These are phyloP conservation scores for Archips crataeganus DNA, from an alignment of 2,888 invertebrate genomes.

Conservation along the genomic window DNA sequence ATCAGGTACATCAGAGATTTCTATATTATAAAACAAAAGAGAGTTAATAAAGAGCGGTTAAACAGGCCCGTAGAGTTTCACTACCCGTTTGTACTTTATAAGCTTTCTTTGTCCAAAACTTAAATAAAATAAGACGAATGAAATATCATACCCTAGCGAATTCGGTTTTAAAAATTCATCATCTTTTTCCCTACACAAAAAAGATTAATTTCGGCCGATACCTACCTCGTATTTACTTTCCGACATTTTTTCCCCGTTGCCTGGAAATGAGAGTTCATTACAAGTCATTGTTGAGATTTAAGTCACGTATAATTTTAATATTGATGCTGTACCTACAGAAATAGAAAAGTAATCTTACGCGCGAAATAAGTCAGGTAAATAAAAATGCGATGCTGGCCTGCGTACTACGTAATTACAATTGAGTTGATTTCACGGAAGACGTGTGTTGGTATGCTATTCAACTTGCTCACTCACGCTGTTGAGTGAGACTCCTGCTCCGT, in stretches of 20 bases:
- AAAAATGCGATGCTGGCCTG: background rate
- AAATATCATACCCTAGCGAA: background rate
- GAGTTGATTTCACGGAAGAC: too few relatives aligned
- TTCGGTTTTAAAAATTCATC: constrained; percentile 9
- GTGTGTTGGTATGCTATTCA: too few relatives aligned
- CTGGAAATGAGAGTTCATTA: constrained; percentile 28
- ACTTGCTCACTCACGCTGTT: too few relatives aligned
- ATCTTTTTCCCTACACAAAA: background rate
- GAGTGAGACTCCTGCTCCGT: too few relatives aligned
- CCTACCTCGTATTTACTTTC: constrained; percentile 28
- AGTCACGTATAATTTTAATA: constrained; percentile 40
- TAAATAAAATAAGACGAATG: constrained; percentile 4
- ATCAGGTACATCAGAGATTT: too few relatives aligned
- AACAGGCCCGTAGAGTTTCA: background rate
- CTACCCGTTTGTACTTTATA: background rate
- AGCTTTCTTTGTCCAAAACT: constrained; percentile 1
- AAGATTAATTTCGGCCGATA: constrained; percentile 25
- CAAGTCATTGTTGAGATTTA: constrained; percentile 29
- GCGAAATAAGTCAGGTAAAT: constrained; percentile 10
- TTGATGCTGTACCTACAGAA: constrained; percentile 17
- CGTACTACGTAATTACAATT: background rate
- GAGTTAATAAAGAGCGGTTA: too few relatives aligned
- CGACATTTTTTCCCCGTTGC: constrained; percentile 7
- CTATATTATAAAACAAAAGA: too few relatives aligned
- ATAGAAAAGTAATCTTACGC: constrained; percentile 31